phyloP scores from a whole-genome alignment of 2,113 vertebrate species.

The Osmerus mordax region DNA sequence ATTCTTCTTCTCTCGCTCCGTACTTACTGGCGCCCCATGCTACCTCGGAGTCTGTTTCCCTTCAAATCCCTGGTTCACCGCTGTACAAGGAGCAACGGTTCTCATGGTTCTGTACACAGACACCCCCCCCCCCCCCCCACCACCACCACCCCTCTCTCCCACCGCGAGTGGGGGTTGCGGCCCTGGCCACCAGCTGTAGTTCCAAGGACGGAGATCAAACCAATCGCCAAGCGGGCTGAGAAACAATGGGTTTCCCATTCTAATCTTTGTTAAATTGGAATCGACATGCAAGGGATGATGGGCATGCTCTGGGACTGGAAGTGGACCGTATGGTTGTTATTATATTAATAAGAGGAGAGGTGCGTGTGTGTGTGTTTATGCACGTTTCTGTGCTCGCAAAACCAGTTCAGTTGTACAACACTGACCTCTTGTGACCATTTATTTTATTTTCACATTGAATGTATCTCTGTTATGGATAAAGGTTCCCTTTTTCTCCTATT shows the following conservation, averaged over 20 bases:
- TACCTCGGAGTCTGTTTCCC: not conserved
- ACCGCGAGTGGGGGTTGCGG: conserved; percentile 24
- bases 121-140: conserved; percentile 32
- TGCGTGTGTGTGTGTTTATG: conserved; percentile 19
- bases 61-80: not conserved
- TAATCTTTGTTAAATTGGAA: conserved; percentile 52
- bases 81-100: conserved; percentile 19
- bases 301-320: conserved; percentile 40
- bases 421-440: conserved; percentile 57
- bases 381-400: not conserved
- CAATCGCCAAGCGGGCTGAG: conserved; percentile 38
- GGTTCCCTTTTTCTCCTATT: no score
- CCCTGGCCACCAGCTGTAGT: conserved; percentile 49
- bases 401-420: conserved; percentile 32
- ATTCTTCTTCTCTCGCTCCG: not conserved
- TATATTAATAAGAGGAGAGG: conserved; percentile 42
- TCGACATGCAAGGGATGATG: conserved; percentile 35
- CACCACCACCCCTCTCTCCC: conserved; percentile 2
- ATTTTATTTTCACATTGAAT: not conserved
- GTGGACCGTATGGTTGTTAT: conserved; percentile 34
- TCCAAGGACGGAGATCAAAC: conserved; percentile 53
- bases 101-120: conserved; percentile 45
- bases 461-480: no score
- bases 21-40: not conserved
- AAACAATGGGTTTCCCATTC: conserved; percentile 42